These are phyloP conservation scores for Drosophila elegans DNA, from an alignment of 1,140 invertebrate species.

Conservation along the genomic window DNA sequence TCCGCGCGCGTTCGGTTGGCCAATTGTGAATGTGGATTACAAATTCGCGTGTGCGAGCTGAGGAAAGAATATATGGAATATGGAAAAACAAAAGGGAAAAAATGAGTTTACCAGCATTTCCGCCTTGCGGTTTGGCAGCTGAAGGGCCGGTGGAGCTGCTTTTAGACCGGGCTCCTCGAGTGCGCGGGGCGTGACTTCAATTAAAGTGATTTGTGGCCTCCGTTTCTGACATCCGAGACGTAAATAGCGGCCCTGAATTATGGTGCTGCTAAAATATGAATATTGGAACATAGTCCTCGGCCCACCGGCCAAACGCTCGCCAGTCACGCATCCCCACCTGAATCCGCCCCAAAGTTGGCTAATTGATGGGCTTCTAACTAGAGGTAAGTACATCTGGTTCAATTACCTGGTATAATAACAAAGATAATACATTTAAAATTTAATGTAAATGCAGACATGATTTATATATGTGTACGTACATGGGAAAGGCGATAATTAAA, in stretches of 20 bases:
- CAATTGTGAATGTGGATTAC: slow-evolving; percentile 70
- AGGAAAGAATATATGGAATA: slow-evolving; percentile 18
- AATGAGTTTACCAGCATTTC: slow-evolving; percentile 53
- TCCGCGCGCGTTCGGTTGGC: slow-evolving; percentile 50
- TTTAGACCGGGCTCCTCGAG: slow-evolving; percentile 38
- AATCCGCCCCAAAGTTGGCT: not conserved
- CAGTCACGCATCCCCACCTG: slow-evolving; percentile 9
- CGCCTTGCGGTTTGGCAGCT: slow-evolving; percentile 24
- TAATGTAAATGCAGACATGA: too few species aligned
- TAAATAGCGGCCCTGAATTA: slow-evolving; percentile 70
- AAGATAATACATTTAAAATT: too few species aligned
- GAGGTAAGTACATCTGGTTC: slow-evolving; percentile 39
- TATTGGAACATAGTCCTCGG: slow-evolving; percentile 17
- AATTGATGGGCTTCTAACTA: slow-evolving; percentile 9
- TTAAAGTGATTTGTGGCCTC: slow-evolving; percentile 78
- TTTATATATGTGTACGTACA: too few species aligned
- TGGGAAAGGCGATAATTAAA: too few species aligned
- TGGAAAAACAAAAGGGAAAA: slow-evolving; percentile 10
- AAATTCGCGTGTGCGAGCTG: slow-evolving; percentile 65
- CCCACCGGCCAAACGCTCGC: slow-evolving; percentile 18
- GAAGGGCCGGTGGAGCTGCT: slow-evolving; percentile 17
- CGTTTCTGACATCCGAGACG: slow-evolving; percentile 73
- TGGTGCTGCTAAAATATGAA: slow-evolving; percentile 34
- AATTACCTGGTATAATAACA: not conserved
- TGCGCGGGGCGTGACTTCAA: slow-evolving; percentile 74